These are phyloP conservation scores for Oscheius onirici DNA, from an alignment of 2,888 invertebrate species.

Conservation along the genomic window DNA sequence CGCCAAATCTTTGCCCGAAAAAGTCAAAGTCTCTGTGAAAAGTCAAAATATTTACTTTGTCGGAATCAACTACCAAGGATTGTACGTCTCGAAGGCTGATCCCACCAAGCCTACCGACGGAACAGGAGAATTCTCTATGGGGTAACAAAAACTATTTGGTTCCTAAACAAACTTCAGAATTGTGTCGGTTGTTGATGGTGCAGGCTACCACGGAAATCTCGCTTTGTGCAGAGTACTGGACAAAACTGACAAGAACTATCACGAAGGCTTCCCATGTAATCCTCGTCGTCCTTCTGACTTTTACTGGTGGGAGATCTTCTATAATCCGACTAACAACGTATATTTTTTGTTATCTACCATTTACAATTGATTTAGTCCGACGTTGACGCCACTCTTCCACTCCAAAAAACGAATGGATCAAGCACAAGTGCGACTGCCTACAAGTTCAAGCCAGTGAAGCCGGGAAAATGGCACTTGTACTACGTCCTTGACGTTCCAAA, in stretches of 20 bases:
- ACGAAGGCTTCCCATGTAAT: slow-evolving; percentile 48
- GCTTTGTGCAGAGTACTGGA: slow-evolving; percentile 56
- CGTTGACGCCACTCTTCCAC: slow-evolving; percentile 28
- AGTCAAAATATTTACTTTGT: slow-evolving; percentile 43
- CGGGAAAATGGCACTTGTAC: slow-evolving; percentile 66
- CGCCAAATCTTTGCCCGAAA: neutral
- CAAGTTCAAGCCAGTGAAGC: slow-evolving; percentile 59
- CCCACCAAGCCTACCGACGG: slow-evolving; percentile 60
- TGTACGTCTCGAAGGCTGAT: slow-evolving; percentile 37
- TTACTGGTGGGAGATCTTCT: slow-evolving; percentile 59
- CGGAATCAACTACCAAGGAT: slow-evolving; percentile 41
- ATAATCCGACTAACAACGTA: slow-evolving; percentile 37
- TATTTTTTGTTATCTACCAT: neutral
- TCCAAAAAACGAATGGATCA: neutral
- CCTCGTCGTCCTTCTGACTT: slow-evolving; percentile 62
- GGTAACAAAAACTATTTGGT: slow-evolving; percentile 38
- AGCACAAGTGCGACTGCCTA: slow-evolving; percentile 34
- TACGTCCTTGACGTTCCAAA: slow-evolving; percentile 57
- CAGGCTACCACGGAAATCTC: slow-evolving; percentile 40
- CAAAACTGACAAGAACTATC: slow-evolving; percentile 23
- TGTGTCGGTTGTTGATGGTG: neutral
- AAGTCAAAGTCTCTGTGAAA: neutral
- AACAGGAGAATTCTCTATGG: slow-evolving; percentile 62
- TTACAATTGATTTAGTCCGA: slow-evolving; percentile 37
- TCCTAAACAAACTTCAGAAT: slow-evolving; percentile 1